Conservation (phyloP, 1,140 invertebrate genomes). For the Ostrea denselamellosa region DNA sequence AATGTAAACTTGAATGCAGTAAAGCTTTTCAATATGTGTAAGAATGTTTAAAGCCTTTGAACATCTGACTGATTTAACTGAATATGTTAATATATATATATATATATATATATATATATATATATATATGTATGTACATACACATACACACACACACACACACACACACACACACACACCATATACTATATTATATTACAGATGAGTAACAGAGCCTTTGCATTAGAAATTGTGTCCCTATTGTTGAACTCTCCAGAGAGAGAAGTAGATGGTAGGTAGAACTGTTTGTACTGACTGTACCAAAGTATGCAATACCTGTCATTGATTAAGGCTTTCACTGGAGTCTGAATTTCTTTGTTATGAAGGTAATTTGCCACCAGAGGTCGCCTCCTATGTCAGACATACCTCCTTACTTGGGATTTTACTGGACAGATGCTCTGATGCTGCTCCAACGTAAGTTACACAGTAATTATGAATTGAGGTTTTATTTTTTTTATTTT, state of each 20-base stretch:
- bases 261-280: constrained; percentile 56
- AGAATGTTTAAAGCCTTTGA: no score
- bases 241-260: constrained; percentile 77
- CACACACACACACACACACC: no score
- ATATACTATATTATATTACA: constrained; percentile 56
- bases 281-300: no score
- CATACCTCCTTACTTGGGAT: constrained; percentile 80
- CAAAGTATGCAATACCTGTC: no score
- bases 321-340: no score
- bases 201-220: constrained; percentile 80
- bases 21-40: no score
- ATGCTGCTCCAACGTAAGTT: constrained; percentile 80
- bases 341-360: neutral
- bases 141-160: no score
- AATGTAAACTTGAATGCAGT: neutral
- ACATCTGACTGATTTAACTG: no score
- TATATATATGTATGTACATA: no score
- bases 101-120: no score
- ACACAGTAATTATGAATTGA: neutral
- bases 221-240: constrained; percentile 82
- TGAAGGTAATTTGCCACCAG: constrained; percentile 41
- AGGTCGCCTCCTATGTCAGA: constrained; percentile 58
- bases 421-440: constrained; percentile 81
- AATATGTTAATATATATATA: no score
- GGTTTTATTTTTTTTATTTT: no score